Evolutionary conservation across 2,888 invertebrate species (phyloP).

Genomic region (Metalampra italica): DNA sequence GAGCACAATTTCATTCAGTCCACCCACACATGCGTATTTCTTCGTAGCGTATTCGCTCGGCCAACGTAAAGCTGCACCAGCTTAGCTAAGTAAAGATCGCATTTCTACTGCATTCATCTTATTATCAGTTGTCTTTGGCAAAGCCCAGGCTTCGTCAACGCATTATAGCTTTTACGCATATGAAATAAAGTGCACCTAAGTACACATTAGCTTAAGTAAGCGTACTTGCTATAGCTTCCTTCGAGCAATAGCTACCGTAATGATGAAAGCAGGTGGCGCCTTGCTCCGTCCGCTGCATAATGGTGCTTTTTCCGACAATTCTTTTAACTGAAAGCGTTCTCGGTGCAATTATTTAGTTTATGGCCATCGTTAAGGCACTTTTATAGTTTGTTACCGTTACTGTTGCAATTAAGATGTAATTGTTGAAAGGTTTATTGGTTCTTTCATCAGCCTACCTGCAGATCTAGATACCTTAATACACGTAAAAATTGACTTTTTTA

Average conservation of each 20-base stretch:
- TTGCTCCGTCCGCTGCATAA: conserved; percentile 47
- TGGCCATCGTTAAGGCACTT: conserved; percentile 32
- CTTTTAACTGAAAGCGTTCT: conserved; percentile 27
- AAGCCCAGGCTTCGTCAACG: no score
- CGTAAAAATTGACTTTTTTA: no score
- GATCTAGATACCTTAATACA: no score
- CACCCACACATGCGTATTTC: no score
- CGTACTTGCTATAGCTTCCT: not conserved
- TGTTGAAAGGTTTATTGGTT: not conserved
- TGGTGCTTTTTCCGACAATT: conserved; percentile 57
- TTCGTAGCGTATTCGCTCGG: no score
- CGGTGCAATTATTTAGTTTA: conserved; percentile 26
- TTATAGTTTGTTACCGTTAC: conserved; percentile 14
- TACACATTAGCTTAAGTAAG: not conserved
- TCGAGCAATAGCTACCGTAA: conserved; percentile 56
- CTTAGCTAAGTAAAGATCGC: no score
- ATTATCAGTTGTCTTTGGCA: no score
- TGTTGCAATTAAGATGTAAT: not conserved
- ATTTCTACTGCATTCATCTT: no score
- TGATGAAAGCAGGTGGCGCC: conserved; percentile 61
- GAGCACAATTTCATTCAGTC: no score
- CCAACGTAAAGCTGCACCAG: no score
- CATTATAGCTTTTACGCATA: not conserved
- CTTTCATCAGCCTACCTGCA: not conserved
- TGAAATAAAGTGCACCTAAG: not conserved